These are phyloP conservation scores for Lepilemur septentrionalis DNA, from an alignment of 2,797 vertebrate species.

Conservation along the genomic window DNA sequence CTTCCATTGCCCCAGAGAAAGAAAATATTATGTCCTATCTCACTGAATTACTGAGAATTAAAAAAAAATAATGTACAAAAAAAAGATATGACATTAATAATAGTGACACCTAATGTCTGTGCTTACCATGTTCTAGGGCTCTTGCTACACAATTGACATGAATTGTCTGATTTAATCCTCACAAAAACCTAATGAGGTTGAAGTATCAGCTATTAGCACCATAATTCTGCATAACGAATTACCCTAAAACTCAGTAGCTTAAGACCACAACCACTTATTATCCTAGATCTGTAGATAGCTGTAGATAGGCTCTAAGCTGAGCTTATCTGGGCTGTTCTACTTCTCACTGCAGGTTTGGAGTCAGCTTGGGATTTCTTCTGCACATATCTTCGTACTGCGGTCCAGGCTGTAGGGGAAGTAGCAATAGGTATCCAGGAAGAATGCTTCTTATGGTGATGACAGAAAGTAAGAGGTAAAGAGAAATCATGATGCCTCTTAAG, in stretches of 20 bases:
- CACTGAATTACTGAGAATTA: neutral
- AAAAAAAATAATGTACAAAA: neutral
- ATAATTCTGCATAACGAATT: neutral
- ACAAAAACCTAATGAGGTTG: neutral
- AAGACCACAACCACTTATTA: neutral
- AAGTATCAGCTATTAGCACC: neutral
- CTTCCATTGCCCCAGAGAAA: neutral
- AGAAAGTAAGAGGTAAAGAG: neutral
- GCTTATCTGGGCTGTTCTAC: neutral
- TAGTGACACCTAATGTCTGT: neutral
- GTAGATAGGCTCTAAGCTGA: neutral
- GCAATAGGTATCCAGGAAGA: neutral
- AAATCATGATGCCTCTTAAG: neutral
- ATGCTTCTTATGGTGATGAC: neutral
- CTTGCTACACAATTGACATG: neutral
- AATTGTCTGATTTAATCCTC: neutral
- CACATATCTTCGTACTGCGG: rapidly evolving
- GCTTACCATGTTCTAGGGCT: neutral
- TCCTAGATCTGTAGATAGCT: neutral
- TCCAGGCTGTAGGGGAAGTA: neutral
- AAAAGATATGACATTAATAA: neutral
- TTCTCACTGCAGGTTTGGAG: neutral
- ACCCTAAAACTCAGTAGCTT: neutral
- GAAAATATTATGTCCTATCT: neutral
- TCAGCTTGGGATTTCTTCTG: neutral